Evolutionary conservation across 2,113 vertebrate species (phyloP), one percentile per base, ranked within the genome.

Genomic region (Eira barbara): DNA sequence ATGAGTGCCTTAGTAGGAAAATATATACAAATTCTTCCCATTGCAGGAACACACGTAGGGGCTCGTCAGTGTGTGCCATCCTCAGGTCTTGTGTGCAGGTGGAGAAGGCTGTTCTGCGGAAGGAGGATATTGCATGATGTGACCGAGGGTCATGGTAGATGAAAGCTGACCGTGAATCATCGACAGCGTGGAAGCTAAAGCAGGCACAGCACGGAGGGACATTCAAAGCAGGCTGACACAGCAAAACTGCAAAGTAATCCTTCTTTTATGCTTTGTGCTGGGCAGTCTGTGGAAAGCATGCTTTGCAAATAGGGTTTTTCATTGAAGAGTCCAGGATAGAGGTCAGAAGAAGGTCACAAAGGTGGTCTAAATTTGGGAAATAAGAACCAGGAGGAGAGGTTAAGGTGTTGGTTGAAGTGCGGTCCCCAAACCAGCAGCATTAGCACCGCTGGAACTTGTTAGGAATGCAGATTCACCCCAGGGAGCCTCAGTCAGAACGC

Each of bases 331-430:
- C 67, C 85, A 55, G 1, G 25, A 8, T 11, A 18, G 87, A 67
- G 96, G 95, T 97, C 92, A 92, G 92, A 42, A 89, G 92, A 79
- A 92, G 96, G 96, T 95, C 96, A 93, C 65, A n/a, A 65, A 52
- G n/a, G 52, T 55, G 83, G 34, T n/a, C 73, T 47, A 36, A 61
- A 55, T 85, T 39, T 36, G 65, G 80, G 73, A 91, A 91, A 29
- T 29, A 36, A 69, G 42, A 57, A 18, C 81, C 21, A 21, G 0
- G 7, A 71, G 23, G 63, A 82, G 17, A 47, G 57, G 23, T 1
- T 25, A 57, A 78, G 74, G 14, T 29, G 7, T 34, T 57, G 69
- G 39, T 10, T 67, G 18, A 18, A 69, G 65, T 23, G 42, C 11
- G 27, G 34, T 15, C 17, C 27, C 18, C 6, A 4, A 71, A 25